phyloP scores from a whole-genome alignment of 2,888 invertebrate species.

The Ganaspis brasiliensis region DNA sequence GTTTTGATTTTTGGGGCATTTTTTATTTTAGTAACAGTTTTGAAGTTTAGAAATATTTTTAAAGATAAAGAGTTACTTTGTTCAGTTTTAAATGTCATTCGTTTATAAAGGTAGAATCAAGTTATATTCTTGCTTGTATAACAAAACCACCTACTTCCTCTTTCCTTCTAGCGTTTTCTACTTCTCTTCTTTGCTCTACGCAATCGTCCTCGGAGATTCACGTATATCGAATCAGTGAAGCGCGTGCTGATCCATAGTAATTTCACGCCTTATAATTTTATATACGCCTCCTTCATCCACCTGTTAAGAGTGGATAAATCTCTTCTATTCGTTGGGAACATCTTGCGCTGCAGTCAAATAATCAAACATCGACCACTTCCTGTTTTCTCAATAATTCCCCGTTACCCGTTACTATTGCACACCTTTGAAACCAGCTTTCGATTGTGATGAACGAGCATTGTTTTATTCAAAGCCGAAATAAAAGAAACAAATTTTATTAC shows the following conservation, averaged over 20 bases:
- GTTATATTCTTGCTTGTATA: no score
- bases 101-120: no score
- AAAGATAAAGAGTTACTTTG: no score
- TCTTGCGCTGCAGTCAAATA: neutral
- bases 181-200: neutral
- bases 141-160: no score
- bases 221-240: slow-evolving; percentile 19
- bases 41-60: no score
- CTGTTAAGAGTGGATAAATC: neutral
- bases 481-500: no score
- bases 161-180: neutral
- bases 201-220: slow-evolving; percentile 18
- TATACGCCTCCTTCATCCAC: slow-evolving; percentile 18
- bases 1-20: no score
- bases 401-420: neutral
- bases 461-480: no score
- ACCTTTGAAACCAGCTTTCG: neutral
- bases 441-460: neutral
- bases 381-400: slow-evolving; percentile 5
- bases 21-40: no score
- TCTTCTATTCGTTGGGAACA: slow-evolving; percentile 1
- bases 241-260: slow-evolving; percentile 22
- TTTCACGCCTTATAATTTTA: slow-evolving; percentile 30
- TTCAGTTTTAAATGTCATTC: no score
- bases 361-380: slow-evolving; percentile 6